Evolutionary conservation across 2,113 vertebrate genomes (phyloP), one percentile per base, ranked within the genome.

Genomic region (Triplophysa tibetana): DNA sequence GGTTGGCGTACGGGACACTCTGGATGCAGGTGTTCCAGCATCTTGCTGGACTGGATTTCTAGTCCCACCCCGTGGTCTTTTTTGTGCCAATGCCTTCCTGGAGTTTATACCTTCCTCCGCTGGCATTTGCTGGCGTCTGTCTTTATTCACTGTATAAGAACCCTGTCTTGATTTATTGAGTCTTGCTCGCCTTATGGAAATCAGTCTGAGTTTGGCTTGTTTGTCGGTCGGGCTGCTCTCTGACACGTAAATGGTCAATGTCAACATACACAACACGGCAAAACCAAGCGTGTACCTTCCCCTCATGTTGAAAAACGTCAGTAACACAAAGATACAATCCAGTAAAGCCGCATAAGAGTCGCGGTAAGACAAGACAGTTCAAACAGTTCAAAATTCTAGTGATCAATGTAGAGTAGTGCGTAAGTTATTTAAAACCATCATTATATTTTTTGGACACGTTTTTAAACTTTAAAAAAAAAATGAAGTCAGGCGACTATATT

Each of bases 1-100:
- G 1, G 85, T 92, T 60, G 95, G 93, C 89, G 96, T 94, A 41
- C 96, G 94, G 67, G 87, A 21, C 24, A 83, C 80, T 82, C 94
- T 90, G 0, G 91, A 77, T 41, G 90, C 87, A 0, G 90, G 91
- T 13, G 90, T 78, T 24, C 94, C 93, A 81, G 95, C 94, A 0
- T 96, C 96, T 33, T 91, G 61, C 14, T 85, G 89, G 24, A 72
- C 72, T 29, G 87, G 75, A 78, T 74, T 87, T 81, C 88, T 88
- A 41, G 85, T 70, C 68, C 69, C 83, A 45, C 81, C 79, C 17
- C 75, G 43, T 17, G 88, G 86, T 87, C 90, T 92, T 82, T 85
- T 90, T 84, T 81, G 84, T 8, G 74, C 75, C 48, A 82, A 64
- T 56, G 83, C 80, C 38, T 23, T 86, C 38, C 77, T 90, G 56